Base-by-base conservation (phyloP, 2,888 invertebrate genomes). In the Cloeon dipterum region DNA sequence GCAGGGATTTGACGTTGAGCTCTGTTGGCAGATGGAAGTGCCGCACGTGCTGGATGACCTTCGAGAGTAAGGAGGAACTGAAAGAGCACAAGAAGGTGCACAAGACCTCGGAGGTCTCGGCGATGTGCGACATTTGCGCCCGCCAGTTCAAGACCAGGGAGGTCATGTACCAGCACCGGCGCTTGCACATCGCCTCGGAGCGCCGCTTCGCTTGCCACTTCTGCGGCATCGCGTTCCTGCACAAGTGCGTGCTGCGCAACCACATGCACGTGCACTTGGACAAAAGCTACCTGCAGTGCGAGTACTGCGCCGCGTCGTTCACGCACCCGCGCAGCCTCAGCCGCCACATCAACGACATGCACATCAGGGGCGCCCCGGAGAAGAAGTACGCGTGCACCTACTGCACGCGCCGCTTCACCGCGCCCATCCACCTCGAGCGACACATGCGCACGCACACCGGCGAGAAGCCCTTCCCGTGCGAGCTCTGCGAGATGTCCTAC, bases 381-480 rank as follows among this genome's bases (percentile, higher is more conserved):
- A 49, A 53, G 36, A 48, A 52, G 36, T 52, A 65, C 39, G 29
- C 35, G 2, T 45, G 45, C 29, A 37, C 39, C 18, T 41, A 43
- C 23, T 45, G 45, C 29, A 42, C 42, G 5, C 40, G 42, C 38
- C 35, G 40, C 20, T 45, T 45, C 41, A 39, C 41, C 21, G 39
- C 40, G 2, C 41, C 42, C 14, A 33, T 40, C 8, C 21, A 42
- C 13, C 43, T 45, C 33, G 18, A 37, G 20, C 42, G 42, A 23
- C 45, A 45, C 21, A 41, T 70, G 34, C 55, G 74, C 29, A 70
- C 68, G 4, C 75, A 75, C 49, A 74, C 73, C 0, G 69, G 70
- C 2, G 74, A 75, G 50, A 63, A 65, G 43, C 76, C 77, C 0
- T 76, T 63, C 52, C 60, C 54, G 32, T 68, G 68, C 42, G 52